Evolutionary conservation across 2,113 vertebrate genomes (phyloP).

Genomic region (Ammospiza caudacuta): DNA sequence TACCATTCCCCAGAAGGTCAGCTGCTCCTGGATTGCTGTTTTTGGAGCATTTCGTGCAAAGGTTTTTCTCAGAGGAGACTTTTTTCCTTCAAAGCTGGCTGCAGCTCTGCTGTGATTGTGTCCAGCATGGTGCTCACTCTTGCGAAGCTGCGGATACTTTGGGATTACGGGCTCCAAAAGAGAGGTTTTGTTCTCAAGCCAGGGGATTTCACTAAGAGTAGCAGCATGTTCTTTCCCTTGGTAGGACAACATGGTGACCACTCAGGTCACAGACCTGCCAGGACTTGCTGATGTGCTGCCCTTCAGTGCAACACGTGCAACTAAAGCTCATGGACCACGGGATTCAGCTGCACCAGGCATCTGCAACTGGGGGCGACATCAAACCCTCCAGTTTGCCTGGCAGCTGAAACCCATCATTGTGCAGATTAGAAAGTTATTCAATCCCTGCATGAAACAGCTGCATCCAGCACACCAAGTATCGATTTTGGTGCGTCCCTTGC

Average conservation of each 20-base stretch:
- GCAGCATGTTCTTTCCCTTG: background rate
- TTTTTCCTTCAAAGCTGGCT: background rate
- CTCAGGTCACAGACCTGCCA: background rate
- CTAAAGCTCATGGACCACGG: background rate
- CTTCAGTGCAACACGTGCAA: background rate
- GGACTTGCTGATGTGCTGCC: background rate
- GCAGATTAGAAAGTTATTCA: constrained; percentile 46
- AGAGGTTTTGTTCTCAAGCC: background rate
- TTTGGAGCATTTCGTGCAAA: background rate
- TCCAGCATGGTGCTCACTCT: background rate
- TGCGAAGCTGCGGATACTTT: background rate
- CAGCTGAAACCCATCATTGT: constrained; percentile 48
- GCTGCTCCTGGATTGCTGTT: constrained; percentile 36
- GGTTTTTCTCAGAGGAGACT: background rate
- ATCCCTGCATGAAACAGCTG: constrained; percentile 35
- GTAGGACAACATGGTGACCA: background rate
- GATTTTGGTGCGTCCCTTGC: background rate
- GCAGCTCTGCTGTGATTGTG: background rate
- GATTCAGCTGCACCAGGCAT: background rate
- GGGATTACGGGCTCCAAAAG: background rate
- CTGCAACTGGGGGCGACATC: background rate
- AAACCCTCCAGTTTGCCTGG: background rate
- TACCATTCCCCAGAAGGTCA: constrained; percentile 69
- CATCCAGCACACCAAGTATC: background rate
- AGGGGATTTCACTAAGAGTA: background rate